Conservation (phyloP, 1,140 invertebrate species). For the Bombus affinis region DNA sequence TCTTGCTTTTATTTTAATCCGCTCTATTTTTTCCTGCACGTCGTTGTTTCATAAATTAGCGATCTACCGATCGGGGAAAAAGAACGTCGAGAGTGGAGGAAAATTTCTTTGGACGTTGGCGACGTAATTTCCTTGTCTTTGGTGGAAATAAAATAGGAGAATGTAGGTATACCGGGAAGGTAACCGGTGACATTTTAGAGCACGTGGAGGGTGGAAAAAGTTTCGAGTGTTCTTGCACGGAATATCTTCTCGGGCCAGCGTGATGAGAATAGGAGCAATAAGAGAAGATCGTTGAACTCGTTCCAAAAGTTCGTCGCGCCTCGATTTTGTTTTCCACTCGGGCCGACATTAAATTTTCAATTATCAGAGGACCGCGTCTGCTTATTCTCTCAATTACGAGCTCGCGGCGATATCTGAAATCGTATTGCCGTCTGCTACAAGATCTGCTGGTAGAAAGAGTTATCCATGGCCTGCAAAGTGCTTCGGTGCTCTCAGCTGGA, state of each 20-base stretch:
- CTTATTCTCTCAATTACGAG: conserved; percentile 44
- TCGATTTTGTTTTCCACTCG: conserved; percentile 56
- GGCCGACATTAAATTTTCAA: conserved; percentile 61
- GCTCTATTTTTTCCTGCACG: no score
- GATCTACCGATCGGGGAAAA: background rate
- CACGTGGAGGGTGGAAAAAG: background rate
- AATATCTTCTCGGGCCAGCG: background rate
- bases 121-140: background rate
- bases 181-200: background rate
- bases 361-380: conserved; percentile 28
- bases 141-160: background rate
- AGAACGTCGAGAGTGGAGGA: background rate
- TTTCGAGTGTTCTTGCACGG: background rate
- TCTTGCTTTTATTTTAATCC: no score
- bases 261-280: conserved; percentile 39
- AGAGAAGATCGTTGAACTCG: conserved; percentile 59
- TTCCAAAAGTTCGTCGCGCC: conserved; percentile 58
- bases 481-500: background rate
- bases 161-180: no score
- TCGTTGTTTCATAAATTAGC: no score
- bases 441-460: background rate
- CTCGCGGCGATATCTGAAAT: background rate
- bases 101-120: background rate
- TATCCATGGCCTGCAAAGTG: background rate
- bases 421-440: background rate